Percentiles rank a stretch among this genome's conserved stretches.
phyloP scores from a whole-genome alignment of 2,797 vertebrate species.

The Chloroceryle inda region DNA sequence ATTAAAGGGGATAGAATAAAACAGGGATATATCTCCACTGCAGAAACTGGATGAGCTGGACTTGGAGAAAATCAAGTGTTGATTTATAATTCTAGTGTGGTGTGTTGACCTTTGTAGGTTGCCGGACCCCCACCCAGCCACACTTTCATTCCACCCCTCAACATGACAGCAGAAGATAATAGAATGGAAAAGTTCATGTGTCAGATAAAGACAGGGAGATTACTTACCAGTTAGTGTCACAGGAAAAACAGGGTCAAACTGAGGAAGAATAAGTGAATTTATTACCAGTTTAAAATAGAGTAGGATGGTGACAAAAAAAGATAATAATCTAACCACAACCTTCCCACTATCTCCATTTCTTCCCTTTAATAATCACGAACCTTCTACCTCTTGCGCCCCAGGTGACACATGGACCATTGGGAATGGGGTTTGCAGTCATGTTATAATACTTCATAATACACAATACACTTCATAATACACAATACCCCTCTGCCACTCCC shows the following conservation, averaged over 20 bases:
- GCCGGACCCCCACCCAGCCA: fast-evolving
- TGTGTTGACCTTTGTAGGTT: not conserved
- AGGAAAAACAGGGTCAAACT: not conserved
- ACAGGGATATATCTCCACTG: not conserved
- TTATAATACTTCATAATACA: not conserved
- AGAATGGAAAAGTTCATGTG: not conserved
- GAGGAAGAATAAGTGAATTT: not conserved
- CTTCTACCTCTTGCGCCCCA: not conserved
- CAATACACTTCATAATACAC: too few relatives aligned
- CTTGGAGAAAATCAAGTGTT: not conserved
- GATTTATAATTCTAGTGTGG: not conserved
- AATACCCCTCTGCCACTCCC: not conserved
- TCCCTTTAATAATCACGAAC: not conserved
- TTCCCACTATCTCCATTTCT: not conserved
- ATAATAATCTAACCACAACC: not conserved
- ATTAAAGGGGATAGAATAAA: not conserved
- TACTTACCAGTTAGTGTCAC: not conserved
- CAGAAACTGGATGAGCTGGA: not conserved
- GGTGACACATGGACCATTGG: not conserved
- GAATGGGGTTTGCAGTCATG: fast-evolving
- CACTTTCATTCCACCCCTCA: not conserved
- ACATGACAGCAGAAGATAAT: not conserved
- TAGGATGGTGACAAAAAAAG: not conserved
- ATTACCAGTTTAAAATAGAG: not conserved
- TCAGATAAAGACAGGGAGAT: not conserved